phyloP scores from a whole-genome alignment of 2,113 vertebrate genomes.

The Sphaerodactylus townsendi region DNA sequence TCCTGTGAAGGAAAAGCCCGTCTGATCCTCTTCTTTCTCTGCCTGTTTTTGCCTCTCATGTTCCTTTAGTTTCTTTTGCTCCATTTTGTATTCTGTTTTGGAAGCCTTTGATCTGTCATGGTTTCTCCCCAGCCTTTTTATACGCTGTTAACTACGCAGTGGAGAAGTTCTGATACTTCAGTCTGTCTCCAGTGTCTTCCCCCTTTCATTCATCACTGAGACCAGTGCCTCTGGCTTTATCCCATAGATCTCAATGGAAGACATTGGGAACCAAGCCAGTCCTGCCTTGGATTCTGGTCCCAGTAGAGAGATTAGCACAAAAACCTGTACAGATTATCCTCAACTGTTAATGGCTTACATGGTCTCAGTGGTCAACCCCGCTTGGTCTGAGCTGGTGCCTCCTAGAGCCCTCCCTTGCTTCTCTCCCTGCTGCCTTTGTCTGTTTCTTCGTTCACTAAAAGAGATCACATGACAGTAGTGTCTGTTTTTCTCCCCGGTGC shows the following conservation, averaged over 20 bases:
- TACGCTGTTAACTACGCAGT: background rate
- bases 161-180: background rate
- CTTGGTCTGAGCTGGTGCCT: background rate
- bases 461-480: background rate
- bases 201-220: background rate
- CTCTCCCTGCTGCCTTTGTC: background rate
- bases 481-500: background rate
- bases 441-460: background rate
- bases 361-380: no score
- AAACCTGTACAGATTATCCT: background rate
- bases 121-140: background rate
- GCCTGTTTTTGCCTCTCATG: conserved; percentile 37
- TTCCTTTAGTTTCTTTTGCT: conserved; percentile 42
- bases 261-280: no score
- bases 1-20: conserved; percentile 18
- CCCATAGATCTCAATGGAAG: background rate
- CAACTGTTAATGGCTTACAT: background rate
- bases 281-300: background rate
- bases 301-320: background rate
- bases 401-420: background rate
- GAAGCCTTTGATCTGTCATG: background rate
- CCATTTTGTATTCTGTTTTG: background rate
- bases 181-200: background rate
- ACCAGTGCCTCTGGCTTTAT: background rate
- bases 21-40: conserved; percentile 44